These are phyloP conservation scores for Chamaea fasciata DNA, from an alignment of 2,113 vertebrate genomes.

Conservation along the genomic window DNA sequence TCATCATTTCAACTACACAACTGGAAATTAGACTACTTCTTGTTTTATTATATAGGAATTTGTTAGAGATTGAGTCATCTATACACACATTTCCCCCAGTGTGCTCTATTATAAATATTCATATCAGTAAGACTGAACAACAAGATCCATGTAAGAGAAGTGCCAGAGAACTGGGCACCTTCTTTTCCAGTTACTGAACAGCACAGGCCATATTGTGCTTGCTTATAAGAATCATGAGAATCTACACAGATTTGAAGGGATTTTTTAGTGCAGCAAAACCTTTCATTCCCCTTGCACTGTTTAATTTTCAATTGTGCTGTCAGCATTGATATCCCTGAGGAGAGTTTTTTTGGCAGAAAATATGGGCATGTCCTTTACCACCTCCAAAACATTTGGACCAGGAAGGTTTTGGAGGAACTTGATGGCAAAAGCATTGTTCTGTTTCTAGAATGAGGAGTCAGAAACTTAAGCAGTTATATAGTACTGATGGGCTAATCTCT, in stretches of 20 bases:
- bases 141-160: neutral
- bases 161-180: neutral
- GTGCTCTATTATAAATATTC: neutral
- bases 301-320: slow-evolving; percentile 7
- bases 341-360: neutral
- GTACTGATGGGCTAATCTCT: neutral
- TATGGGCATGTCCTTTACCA: neutral
- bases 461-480: neutral
- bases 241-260: neutral
- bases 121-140: neutral
- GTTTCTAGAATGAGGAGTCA: neutral
- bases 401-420: neutral
- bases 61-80: neutral
- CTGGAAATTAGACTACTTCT: neutral
- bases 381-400: neutral
- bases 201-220: neutral
- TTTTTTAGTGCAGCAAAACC: neutral
- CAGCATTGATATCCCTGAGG: neutral
- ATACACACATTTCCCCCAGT: neutral
- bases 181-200: neutral
- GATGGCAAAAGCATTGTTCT: neutral
- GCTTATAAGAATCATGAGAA: neutral
- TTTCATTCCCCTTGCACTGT: neutral
- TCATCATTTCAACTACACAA: neutral
- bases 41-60: neutral